Conservation (phyloP, 2,113 vertebrate genomes). For the Struthidea cinerea region DNA sequence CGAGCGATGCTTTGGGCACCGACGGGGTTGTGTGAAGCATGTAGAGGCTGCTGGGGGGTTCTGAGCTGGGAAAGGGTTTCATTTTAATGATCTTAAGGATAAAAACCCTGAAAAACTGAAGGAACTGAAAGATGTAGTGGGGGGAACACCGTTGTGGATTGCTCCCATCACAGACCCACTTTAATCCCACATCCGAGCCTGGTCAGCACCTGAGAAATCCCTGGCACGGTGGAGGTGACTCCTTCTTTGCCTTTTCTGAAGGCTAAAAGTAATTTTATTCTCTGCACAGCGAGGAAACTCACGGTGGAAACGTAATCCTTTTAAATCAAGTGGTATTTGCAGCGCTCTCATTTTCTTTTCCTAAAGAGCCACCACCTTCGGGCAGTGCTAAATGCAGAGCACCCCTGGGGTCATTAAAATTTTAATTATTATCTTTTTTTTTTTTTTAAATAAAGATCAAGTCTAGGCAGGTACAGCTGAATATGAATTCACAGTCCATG, state of each 20-base stretch:
- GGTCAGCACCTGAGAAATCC: background rate
- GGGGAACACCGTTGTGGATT: background rate
- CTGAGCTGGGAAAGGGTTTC: rapidly evolving
- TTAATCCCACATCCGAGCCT: background rate
- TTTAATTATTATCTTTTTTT: background rate
- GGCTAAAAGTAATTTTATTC: background rate
- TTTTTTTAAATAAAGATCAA: background rate
- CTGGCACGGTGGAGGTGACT: background rate
- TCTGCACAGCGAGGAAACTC: background rate
- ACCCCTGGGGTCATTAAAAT: background rate
- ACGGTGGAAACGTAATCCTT: background rate
- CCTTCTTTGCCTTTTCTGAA: background rate
- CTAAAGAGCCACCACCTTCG: background rate
- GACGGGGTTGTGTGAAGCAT: background rate
- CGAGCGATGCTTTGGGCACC: background rate
- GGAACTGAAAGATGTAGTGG: background rate
- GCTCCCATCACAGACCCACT: background rate
- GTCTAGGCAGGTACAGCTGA: background rate
- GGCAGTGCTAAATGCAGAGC: background rate
- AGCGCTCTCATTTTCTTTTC: background rate
- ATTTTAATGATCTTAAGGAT: background rate
- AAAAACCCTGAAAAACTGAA: background rate
- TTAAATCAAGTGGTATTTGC: background rate
- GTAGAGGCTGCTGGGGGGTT: background rate
- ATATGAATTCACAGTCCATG: rapidly evolving